Base-by-base conservation (phyloP, 2,113 vertebrate species). In the Pygoscelis antarcticus region DNA sequence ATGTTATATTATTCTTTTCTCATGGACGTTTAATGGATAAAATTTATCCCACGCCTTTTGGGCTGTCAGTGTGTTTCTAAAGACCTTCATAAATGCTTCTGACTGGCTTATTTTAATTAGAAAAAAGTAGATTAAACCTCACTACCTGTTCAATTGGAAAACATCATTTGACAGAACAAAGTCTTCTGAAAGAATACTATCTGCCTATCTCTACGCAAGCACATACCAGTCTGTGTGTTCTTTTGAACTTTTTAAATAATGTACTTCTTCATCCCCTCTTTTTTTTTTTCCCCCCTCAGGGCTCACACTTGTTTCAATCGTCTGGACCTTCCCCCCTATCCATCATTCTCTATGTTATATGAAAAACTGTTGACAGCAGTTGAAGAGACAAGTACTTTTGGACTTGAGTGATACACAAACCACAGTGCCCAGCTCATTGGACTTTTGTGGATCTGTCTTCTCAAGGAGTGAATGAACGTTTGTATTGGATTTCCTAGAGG, bases 251-350 rank as follows among this genome's bases (percentile, higher is more conserved):
- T 66, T 78, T 29, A 72, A 97, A 79, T 70, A 58, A 62, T 85
- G n/a, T 47, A 52, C 46, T 78, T 66, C 76, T 80, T 92, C 44
- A 87, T 54, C 54, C 80, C 55, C 88, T 97, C 77, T 93, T 96
- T 95, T 94, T 60, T 71, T 76, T 16, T 60, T 71, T 76, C 11
- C 13, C 72, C 42, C 93, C 78, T 85, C 96, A 99, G 99, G 98
- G 99, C 99, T 97, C 99, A 99, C 97, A 99, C 99, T 70, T 99
- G 99, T 97, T 99, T 99, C 96, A 99, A 99, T 97, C 99, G 99
- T 32, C 98, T 99, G 98, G 99, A 99, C 98, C 99, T 99, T 65
- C 99, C 99, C 13, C 99, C 99, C 1, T 99, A 99, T 92, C 99
- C 99, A 13, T 99, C 99, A 75, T 99, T 99, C 98, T 99, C 99